Percentiles rank a stretch among this genome's conserved stretches.
phyloP scores from a whole-genome alignment of 2,113 vertebrate genomes.

The Picathartes gymnocephalus region DNA sequence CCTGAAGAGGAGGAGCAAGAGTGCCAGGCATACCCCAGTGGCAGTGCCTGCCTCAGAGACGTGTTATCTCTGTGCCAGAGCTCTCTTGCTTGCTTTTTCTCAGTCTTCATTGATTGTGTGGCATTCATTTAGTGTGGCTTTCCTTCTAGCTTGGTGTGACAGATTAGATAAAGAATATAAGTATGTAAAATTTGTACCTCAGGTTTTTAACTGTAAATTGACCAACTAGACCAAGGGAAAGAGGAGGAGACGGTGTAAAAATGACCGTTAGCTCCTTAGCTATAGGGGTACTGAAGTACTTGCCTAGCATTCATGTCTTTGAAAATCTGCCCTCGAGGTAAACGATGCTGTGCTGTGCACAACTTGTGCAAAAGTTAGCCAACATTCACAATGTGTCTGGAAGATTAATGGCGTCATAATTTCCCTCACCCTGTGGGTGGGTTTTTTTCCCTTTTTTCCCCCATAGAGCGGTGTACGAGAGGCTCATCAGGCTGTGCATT shows the following conservation, averaged over 20 bases:
- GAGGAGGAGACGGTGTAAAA: neutral
- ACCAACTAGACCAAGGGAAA: neutral
- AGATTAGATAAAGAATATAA: neutral
- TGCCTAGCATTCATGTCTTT: neutral
- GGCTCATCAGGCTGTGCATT: neutral
- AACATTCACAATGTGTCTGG: neutral
- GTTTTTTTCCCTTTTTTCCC: fast-evolving
- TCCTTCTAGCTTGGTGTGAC: neutral
- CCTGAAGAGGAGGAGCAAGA: neutral
- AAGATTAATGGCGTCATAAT: neutral
- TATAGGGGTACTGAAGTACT: neutral
- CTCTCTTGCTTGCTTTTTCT: neutral
- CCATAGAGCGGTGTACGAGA: neutral
- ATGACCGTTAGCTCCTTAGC: neutral
- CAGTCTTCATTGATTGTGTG: neutral
- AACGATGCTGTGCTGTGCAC: neutral
- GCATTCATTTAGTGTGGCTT: neutral
- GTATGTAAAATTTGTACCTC: neutral
- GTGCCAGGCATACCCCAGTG: neutral
- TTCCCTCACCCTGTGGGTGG: neutral
- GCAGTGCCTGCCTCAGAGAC: fast-evolving
- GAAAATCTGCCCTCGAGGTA: neutral
- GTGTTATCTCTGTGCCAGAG: neutral
- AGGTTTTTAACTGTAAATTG: neutral
- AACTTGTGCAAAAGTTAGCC: neutral